Evolutionary conservation across 1,140 invertebrate genomes (phyloP).

Genomic region (Solenopsis fugax): DNA sequence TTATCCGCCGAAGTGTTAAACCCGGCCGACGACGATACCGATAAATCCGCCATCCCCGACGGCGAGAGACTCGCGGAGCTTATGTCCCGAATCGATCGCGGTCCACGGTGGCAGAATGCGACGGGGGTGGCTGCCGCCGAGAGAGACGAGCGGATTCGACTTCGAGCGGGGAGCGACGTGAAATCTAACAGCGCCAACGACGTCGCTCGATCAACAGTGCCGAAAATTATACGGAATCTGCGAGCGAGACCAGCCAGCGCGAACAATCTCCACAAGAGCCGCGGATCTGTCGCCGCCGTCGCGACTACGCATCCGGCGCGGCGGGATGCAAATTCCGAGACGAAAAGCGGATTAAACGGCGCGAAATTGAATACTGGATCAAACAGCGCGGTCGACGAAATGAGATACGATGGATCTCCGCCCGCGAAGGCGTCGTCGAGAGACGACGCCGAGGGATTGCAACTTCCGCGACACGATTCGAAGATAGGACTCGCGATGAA

Average conservation of each 20-base stretch:
- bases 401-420: slow-evolving; percentile 3
- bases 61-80: not conserved
- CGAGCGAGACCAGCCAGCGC: not conserved
- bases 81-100: not conserved
- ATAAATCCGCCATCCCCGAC: not conserved
- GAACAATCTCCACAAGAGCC: not conserved
- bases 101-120: not conserved
- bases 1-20: slow-evolving; percentile 26
- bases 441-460: not conserved
- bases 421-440: not conserved
- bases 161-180: too few species aligned
- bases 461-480: slow-evolving; percentile 66
- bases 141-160: not conserved
- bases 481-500: slow-evolving; percentile 73
- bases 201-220: not conserved
- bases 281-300: too few species aligned
- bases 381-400: slow-evolving; percentile 26
- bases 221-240: not conserved
- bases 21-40: not conserved
- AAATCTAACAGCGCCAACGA: not conserved
- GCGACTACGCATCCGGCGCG: not conserved
- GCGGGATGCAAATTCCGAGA: slow-evolving; percentile 36
- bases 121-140: too few species aligned
- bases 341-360: slow-evolving; percentile 50
- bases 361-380: slow-evolving; percentile 54